phyloP scores from a whole-genome alignment of 2,888 invertebrate genomes.

The Pristionchus maxplancki region DNA sequence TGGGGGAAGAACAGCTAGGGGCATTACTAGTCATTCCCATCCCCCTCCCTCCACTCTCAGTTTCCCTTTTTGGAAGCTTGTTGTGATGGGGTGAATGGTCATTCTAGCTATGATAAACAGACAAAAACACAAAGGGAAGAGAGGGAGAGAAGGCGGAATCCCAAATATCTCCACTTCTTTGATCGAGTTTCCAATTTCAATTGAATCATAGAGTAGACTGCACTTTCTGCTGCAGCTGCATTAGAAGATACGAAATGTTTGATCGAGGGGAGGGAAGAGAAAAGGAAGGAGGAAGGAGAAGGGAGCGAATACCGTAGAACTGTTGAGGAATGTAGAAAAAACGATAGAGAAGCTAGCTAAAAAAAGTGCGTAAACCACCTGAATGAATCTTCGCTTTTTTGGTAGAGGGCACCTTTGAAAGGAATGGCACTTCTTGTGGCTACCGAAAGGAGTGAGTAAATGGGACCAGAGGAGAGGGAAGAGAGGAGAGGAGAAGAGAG shows the following conservation, averaged over 20 bases:
- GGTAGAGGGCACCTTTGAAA: background rate
- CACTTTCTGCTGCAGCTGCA: slow-evolving; percentile 53
- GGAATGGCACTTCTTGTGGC: background rate
- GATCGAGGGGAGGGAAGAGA: slow-evolving; percentile 15
- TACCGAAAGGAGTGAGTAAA: slow-evolving; percentile 45
- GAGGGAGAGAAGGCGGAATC: background rate
- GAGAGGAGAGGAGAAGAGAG: background rate
- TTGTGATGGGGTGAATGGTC: slow-evolving; percentile 18
- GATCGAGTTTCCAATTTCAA: slow-evolving; percentile 60
- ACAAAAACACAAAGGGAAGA: slow-evolving; percentile 15
- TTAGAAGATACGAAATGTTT: background rate
- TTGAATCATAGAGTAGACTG: slow-evolving; percentile 58
- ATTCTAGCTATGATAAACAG: slow-evolving; percentile 21
- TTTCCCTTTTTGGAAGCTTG: slow-evolving; percentile 35
- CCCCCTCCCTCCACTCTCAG: background rate
- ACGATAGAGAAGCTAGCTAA: background rate
- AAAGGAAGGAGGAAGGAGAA: background rate
- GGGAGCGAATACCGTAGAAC: background rate
- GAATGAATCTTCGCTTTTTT: slow-evolving; percentile 30
- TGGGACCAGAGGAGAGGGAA: background rate
- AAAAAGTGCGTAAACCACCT: slow-evolving; percentile 23
- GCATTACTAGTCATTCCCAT: slow-evolving; percentile 10
- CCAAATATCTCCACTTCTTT: slow-evolving; percentile 57
- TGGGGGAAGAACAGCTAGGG: background rate
- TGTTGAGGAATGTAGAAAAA: background rate